Evolutionary conservation across 2,888 invertebrate species (phyloP), one percentile per base, ranked within the genome.

Genomic region (Lottia gigantea): DNA sequence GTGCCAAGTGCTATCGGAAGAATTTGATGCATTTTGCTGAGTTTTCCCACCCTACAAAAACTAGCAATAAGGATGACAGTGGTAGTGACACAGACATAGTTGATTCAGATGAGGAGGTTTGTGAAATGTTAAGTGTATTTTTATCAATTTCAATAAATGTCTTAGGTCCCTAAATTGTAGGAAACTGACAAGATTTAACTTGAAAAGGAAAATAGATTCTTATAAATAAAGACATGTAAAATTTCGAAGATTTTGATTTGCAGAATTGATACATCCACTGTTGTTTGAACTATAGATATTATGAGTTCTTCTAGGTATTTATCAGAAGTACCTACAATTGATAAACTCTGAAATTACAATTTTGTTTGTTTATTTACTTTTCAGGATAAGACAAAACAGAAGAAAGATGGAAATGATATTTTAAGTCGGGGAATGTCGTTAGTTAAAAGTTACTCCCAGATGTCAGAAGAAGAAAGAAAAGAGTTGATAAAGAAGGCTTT

Each of bases 21-120:
- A 85, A 85, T 70, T 68, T 85, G 46, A 71, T 85, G 64, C 85
- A 85, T 69, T 85, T 82, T 75, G 83, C 84, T 3, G 84, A 85
- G 66, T 84, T 68, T 70, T 81, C 82, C 2, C 85, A 85, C 66
- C 85, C 85, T 7, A 80, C 80, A 0, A 66, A 47, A 14, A 15
- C 65, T 15, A 66, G 68, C 15, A 74, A 63, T 11, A 40, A 25
- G 1, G 66, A 66, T 47, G 78, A 76, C 67, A 78, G 77, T 69
- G 80, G 77, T 0, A 74, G 75, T 74, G 82, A 82, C 63, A 83
- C 83, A n/a, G 84, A 85, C 66, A 72, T 74, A 14, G 72, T 72
- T 25, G 76, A 81, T 15, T 80, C 82, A 16, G 82, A 82, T 65
- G 71, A 71, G 46, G 67, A 67, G 23, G 23, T 19, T 46, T 46